Evolutionary conservation across 2,113 vertebrate species (phyloP), one percentile per base, ranked within the genome.

Genomic region (Gracilinanus agilis): DNA sequence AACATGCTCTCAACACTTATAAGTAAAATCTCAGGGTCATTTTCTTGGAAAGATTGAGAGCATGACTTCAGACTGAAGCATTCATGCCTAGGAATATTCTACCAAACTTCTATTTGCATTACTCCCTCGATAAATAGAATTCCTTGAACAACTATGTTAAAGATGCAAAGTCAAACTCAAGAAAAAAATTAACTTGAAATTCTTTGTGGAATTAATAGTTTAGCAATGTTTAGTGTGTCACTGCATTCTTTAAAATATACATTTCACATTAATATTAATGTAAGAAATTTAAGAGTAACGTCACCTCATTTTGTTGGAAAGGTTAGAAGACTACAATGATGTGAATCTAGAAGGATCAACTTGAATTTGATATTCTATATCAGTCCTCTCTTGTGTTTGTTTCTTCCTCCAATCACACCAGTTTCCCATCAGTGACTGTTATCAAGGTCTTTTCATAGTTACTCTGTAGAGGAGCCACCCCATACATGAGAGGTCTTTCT

Each of bases 21-120:
- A 61, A 5, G 11, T 89, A 44, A 89, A 94, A 49, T 55, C 89
- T 91, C 54, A 88, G 29, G 61, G 61, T 34, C 27, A 91, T 94
- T 61, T 55, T 95, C 89, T 54, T 93, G 56, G 29, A 58, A 40
- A 29, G 27, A 94, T 93, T 96, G 44, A 94, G 94, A 97, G 44
- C 12, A 88, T 54, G 19, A 90, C 56, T 90, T 25, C 83, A 90
- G 93, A 58, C 44, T 95, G 55, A n/a, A 91, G 61, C 90, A 90
- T 12, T 49, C n/a, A 90, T 83, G 67, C n/a, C 12, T 90, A 54
- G 53, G 25, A 9, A 58, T 95, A 96, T 90, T 34, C 6, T 94
- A 2, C n/a, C 34, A 55, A 93, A 34, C 89, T 88, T 94, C 88
- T 93, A 27, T 88, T 49, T 94, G 27, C 7, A 90, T 91, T 92